Evolutionary conservation across 2,797 vertebrate genomes (phyloP).

Genomic region (Distichodus sexfasciatus): DNA sequence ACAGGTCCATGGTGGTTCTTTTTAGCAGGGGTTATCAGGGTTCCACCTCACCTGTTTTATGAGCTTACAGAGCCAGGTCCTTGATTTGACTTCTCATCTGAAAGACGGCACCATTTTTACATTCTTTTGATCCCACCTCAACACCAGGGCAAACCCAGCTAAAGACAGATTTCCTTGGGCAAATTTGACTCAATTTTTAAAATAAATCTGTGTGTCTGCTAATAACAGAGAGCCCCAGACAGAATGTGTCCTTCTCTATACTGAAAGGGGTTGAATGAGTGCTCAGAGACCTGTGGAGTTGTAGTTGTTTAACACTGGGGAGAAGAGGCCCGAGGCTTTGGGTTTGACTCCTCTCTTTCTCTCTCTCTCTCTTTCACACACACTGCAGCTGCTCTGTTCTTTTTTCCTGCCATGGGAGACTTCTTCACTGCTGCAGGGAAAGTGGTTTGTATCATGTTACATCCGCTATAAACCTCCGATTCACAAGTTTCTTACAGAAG

Average conservation of each 20-base stretch:
- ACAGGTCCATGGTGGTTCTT: too few species aligned
- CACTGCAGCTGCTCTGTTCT: constrained; percentile 43
- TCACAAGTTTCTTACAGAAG: constrained; percentile 20
- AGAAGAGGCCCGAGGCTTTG: constrained; percentile 17
- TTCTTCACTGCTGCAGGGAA: constrained; percentile 72
- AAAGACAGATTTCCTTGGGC: too few species aligned
- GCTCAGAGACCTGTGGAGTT: constrained; percentile 17
- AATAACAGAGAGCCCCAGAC: neutral
- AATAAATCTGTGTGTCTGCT: too few species aligned
- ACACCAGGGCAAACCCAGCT: too few species aligned
- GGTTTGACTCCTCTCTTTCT: neutral
- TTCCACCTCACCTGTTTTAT: too few species aligned
- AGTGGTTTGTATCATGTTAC: constrained; percentile 78
- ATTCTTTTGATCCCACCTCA: too few species aligned
- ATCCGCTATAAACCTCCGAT: constrained; percentile 45
- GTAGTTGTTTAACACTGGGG: constrained; percentile 26
- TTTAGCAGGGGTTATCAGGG: too few species aligned
- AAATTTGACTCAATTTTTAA: too few species aligned
- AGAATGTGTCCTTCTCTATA: neutral
- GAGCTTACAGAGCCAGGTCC: too few species aligned
- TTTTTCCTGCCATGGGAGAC: constrained; percentile 71
- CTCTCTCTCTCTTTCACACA: constrained; percentile 12
- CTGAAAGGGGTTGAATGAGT: neutral
- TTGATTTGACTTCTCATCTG: too few species aligned
- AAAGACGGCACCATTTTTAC: too few species aligned